Evolutionary conservation across 1,140 invertebrate genomes (phyloP), one percentile per base, ranked within the genome.

Genomic region (Dinothrombium tinctorium): DNA sequence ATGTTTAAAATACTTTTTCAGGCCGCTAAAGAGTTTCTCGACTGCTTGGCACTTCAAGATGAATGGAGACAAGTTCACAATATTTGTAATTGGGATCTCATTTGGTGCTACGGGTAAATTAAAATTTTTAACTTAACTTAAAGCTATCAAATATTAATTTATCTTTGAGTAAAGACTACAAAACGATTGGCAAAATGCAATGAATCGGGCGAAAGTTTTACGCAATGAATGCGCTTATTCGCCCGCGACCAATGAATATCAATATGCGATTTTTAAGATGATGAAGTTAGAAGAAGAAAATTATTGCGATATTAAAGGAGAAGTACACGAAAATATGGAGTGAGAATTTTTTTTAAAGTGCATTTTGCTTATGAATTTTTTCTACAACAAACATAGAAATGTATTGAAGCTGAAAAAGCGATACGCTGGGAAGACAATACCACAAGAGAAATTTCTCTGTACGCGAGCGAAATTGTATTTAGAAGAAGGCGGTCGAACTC

Each of bases 381-480:
- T n/a, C n/a, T n/a, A n/a, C n/a, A n/a, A n/a, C n/a, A n/a, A n/a
- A n/a, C n/a, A n/a, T n/a, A n/a, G n/a, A n/a, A n/a, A n/a, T n/a
- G n/a, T n/a, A n/a, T n/a, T n/a, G n/a, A n/a, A n/a, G n/a, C 84
- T 73, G 55, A 86, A 83, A 52, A 79, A 89, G 54, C 66, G 78
- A 42, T 86, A 94, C 42, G 83, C 86, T 24, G 89, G 89, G 0
- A 92, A 94, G 63, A 92, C 86, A 4, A 60, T 95, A 47, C 89
- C 89, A n/a, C 76, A 92, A 67, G 89, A 96, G 58, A 96, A 95
- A 53, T 95, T 92, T 64, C 74, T 77, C 26, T 68, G 83, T 8
- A 76, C 73, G 53, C n/a, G n/a, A n/a, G n/a, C n/a, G n/a, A n/a
- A n/a, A n/a, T n/a, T n/a, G n/a, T n/a, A n/a, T n/a, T n/a, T n/a